phyloP scores from a whole-genome alignment of 2,888 invertebrate genomes.

The Drosophila mulleri region DNA sequence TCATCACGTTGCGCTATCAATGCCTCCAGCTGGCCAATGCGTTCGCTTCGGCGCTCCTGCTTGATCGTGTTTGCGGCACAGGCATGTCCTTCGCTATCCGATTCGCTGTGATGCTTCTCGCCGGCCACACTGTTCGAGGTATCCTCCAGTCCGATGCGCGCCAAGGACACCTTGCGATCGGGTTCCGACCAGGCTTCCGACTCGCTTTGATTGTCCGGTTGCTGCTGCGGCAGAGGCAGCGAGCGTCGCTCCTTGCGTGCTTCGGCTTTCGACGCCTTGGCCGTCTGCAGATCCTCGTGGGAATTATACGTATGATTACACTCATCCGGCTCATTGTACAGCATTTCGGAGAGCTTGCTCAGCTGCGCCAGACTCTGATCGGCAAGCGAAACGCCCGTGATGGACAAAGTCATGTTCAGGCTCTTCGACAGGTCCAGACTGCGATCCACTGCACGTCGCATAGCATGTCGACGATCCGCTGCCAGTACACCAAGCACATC shows the following conservation, averaged over 20 bases:
- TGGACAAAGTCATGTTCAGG: slow-evolving; percentile 84
- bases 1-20: slow-evolving; percentile 85
- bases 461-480: slow-evolving; percentile 85
- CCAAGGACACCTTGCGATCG: slow-evolving; percentile 92
- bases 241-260: slow-evolving; percentile 83
- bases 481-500: slow-evolving; percentile 86
- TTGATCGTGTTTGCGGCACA: slow-evolving; percentile 38
- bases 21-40: slow-evolving; percentile 85
- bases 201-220: slow-evolving; percentile 86
- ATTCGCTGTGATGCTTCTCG: slow-evolving; percentile 63
- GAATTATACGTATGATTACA: slow-evolving; percentile 78
- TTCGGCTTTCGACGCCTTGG: slow-evolving; percentile 75
- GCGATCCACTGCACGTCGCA: slow-evolving; percentile 86
- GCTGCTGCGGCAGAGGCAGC: slow-evolving; percentile 68
- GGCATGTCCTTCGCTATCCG: slow-evolving; percentile 82
- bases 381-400: slow-evolving; percentile 83
- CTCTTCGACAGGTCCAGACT: slow-evolving; percentile 86
- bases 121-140: slow-evolving; percentile 67
- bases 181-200: slow-evolving; percentile 96
- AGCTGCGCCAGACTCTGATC: slow-evolving; percentile 86
- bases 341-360: slow-evolving; percentile 85
- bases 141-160: slow-evolving; percentile 90
- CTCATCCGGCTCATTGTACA: slow-evolving; percentile 73
- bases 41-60: slow-evolving; percentile 81
- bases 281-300: slow-evolving; percentile 75